A percentile compares a stretch with the other conserved stretches of the same genome.
phyloP scores from a whole-genome alignment of 2,797 vertebrate species.

The Sphaeramia orbicularis region DNA sequence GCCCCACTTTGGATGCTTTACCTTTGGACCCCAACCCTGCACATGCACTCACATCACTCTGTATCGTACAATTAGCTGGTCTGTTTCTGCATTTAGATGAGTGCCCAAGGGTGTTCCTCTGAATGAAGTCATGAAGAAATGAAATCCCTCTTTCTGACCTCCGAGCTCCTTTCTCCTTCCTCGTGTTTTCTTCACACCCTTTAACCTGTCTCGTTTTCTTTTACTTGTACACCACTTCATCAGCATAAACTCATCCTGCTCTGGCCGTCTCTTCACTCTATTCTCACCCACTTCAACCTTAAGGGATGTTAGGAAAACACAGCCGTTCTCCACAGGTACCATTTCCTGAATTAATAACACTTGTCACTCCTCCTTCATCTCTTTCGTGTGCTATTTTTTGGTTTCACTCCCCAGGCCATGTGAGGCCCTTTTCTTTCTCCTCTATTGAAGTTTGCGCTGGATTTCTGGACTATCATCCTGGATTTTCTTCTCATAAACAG shows the following conservation, averaged over 20 bases:
- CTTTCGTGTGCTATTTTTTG: background rate
- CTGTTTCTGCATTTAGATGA: constrained; percentile 65
- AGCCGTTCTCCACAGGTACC: constrained; percentile 7
- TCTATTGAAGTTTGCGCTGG: background rate
- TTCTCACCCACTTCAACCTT: constrained; percentile 14
- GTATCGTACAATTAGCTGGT: constrained; percentile 48
- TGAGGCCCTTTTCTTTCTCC: constrained; percentile 2
- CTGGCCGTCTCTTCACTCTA: constrained; percentile 2
- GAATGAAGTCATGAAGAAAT: constrained; percentile 69
- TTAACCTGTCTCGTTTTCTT: constrained; percentile 37
- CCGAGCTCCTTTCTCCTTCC: constrained; percentile 20
- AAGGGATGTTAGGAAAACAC: constrained; percentile 46
- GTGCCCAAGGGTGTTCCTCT: constrained; percentile 46
- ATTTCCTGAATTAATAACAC: constrained; percentile 35
- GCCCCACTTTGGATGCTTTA: constrained; percentile 39
- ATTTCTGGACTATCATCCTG: constrained; percentile 5
- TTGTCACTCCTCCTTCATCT: constrained; percentile 1
- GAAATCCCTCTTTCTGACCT: constrained; percentile 53
- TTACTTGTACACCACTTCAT: constrained; percentile 13
- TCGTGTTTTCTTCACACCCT: constrained; percentile 31
- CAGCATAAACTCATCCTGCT: constrained; percentile 28
- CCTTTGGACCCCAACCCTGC: constrained; percentile 11
- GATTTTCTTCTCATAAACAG: background rate
- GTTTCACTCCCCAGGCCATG: constrained; percentile 1
- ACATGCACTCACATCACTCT: constrained; percentile 15